Conservation (phyloP, 2,113 vertebrate species). For the Calonectris borealis region DNA sequence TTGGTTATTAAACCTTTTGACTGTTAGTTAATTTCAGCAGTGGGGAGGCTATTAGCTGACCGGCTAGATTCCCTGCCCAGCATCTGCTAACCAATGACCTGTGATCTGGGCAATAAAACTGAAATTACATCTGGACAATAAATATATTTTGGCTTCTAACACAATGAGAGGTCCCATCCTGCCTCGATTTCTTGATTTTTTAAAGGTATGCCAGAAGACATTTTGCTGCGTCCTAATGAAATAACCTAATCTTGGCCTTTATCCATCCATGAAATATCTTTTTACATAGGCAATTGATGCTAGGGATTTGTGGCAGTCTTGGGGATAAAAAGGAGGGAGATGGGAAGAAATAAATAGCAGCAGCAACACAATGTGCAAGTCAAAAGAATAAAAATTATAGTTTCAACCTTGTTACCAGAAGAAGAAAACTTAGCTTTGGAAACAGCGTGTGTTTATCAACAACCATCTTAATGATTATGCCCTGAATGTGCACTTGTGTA, state of each 20-base stretch:
- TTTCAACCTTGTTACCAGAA: neutral
- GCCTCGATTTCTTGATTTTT: constrained; percentile 21
- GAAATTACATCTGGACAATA: constrained; percentile 73
- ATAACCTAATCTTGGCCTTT: neutral
- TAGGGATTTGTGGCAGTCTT: neutral
- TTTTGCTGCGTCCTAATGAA: neutral
- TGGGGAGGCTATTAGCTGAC: constrained; percentile 78
- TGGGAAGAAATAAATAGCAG: neutral
- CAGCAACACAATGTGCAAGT: neutral
- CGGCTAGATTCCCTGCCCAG: constrained; percentile 70
- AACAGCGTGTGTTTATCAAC: neutral
- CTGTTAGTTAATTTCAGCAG: constrained; percentile 80
- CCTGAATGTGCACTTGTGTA: neutral
- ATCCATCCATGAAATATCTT: neutral
- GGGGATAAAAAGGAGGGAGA: neutral
- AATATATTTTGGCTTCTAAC: constrained; percentile 69
- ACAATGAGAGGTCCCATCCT: constrained; percentile 25
- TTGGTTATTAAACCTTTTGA: constrained; percentile 77
- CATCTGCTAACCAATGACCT: constrained; percentile 76
- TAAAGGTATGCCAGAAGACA: constrained; percentile 31
- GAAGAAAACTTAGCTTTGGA: neutral
- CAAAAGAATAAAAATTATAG: neutral
- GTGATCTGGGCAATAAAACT: constrained; percentile 75
- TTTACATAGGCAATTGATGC: neutral
- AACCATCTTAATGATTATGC: neutral